These are phyloP conservation scores for Erebia aethiops DNA, from an alignment of 2,888 invertebrate species.

Conservation along the genomic window DNA sequence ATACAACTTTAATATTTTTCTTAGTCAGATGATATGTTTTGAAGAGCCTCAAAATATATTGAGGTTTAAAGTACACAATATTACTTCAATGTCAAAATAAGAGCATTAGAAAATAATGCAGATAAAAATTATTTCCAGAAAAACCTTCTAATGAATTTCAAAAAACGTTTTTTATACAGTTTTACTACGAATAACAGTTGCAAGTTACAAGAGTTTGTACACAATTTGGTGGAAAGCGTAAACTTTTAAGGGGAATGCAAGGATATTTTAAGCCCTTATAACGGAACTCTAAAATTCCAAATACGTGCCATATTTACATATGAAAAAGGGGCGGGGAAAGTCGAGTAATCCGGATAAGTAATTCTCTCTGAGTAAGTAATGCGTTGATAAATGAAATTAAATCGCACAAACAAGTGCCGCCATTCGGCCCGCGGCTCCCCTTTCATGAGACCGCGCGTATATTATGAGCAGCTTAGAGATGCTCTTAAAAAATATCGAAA, in stretches of 20 bases:
- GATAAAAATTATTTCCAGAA: too few species aligned
- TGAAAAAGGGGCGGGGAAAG: constrained; percentile 54
- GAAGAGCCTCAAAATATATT: too few species aligned
- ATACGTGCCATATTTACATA: constrained; percentile 59
- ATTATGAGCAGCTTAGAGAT: constrained; percentile 50
- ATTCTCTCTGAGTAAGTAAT: constrained; percentile 81
- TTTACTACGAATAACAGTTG: too few species aligned
- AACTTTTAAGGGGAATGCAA: neutral
- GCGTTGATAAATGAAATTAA: constrained; percentile 84
- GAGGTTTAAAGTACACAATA: too few species aligned
- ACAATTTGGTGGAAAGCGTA: neutral
- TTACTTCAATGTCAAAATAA: too few species aligned
- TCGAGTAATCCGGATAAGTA: constrained; percentile 79
- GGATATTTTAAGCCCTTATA: neutral
- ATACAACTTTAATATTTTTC: neutral
- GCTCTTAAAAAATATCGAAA: constrained; percentile 28
- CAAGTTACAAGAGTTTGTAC: neutral
- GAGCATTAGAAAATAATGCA: too few species aligned
- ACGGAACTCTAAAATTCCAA: constrained; percentile 40
- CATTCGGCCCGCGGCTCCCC: constrained; percentile 69
- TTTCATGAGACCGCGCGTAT: constrained; percentile 55
- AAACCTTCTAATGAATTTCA: too few species aligned
- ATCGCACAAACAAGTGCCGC: constrained; percentile 82
- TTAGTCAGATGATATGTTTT: neutral
- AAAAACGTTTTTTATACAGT: too few species aligned